Conservation (phyloP, 64 coral and sea anemone genomes). For the Actinia tenebrosa region DNA sequence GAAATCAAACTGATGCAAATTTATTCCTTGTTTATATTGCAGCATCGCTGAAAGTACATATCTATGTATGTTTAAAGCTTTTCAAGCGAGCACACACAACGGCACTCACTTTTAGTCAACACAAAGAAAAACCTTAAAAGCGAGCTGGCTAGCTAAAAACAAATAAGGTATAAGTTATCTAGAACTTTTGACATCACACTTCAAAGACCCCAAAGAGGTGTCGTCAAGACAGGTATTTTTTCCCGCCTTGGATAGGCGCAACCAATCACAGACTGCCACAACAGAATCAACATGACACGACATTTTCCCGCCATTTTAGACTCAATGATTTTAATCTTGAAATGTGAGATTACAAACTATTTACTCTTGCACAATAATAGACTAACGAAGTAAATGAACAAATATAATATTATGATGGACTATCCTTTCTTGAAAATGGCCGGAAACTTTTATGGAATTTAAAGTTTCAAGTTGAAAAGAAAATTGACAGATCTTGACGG, state of each 20-base stretch:
- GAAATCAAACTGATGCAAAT: no score
- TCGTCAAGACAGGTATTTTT: neutral
- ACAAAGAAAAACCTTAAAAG: neutral
- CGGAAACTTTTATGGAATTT: conserved; percentile 9
- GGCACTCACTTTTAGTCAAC: neutral
- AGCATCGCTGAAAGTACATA: no score
- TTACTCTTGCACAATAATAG: conserved; percentile 1
- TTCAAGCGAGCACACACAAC: neutral
- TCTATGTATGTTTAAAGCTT: neutral
- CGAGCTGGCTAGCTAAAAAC: neutral
- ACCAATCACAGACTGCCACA: neutral
- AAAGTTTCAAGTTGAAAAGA: neutral
- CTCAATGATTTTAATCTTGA: neutral
- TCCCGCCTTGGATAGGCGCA: neutral
- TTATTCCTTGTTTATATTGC: no score
- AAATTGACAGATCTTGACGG: neutral
- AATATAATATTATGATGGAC: neutral
- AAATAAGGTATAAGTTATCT: neutral
- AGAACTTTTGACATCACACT: neutral
- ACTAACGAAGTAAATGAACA: neutral
- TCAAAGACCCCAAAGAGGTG: neutral
- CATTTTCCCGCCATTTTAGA: neutral
- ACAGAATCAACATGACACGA: neutral
- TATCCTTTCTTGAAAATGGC: neutral
- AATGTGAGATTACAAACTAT: neutral